These are phyloP conservation scores for Exephanes ischioxanthus DNA, from an alignment of 2,888 invertebrate species.

Conservation along the genomic window DNA sequence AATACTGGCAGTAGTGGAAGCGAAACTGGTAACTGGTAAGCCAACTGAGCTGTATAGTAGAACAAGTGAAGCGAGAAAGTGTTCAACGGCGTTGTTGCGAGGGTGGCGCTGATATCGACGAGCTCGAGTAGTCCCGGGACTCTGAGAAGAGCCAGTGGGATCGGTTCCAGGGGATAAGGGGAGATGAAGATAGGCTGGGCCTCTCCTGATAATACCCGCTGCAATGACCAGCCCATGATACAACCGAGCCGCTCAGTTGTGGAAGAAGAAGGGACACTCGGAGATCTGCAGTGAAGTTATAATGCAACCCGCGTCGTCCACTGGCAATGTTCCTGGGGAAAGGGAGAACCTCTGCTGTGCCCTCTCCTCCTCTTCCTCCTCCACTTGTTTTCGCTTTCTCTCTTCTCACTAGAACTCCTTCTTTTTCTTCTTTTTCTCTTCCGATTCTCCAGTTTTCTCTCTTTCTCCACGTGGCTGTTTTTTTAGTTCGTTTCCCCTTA, in stretches of 20 bases:
- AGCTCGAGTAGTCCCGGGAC: slow-evolving; percentile 36
- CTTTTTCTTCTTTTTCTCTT: slow-evolving; percentile 53
- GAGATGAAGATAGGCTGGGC: slow-evolving; percentile 54
- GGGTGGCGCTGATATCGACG: slow-evolving; percentile 37
- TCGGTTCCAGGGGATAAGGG: slow-evolving; percentile 26
- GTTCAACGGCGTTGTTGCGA: neutral
- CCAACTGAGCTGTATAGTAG: slow-evolving; percentile 14
- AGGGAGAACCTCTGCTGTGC: slow-evolving; percentile 69
- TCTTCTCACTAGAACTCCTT: slow-evolving; percentile 4
- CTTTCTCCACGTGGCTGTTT: slow-evolving; percentile 14
- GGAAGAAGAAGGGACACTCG: slow-evolving; percentile 40
- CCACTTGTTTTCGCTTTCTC: neutral
- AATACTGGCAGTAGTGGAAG: slow-evolving; percentile 19
- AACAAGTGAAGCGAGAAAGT: slow-evolving; percentile 34
- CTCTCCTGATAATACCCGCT: slow-evolving; percentile 26
- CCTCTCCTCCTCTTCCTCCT: slow-evolving; percentile 52
- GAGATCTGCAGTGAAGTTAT: slow-evolving; percentile 71
- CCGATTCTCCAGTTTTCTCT: slow-evolving; percentile 35
- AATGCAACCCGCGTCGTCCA: slow-evolving; percentile 79
- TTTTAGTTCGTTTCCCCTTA: slow-evolving; percentile 30
- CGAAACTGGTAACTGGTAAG: slow-evolving; percentile 31
- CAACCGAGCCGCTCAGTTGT: neutral
- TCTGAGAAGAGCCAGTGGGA: slow-evolving; percentile 17
- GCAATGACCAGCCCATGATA: slow-evolving; percentile 4
- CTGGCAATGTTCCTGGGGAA: slow-evolving; percentile 44